Percentiles rank a stretch among this genome's conserved stretches.
These are phyloP conservation scores for Pithys albifrons DNA, from an alignment of 2,113 vertebrate genomes.

Conservation along the genomic window DNA sequence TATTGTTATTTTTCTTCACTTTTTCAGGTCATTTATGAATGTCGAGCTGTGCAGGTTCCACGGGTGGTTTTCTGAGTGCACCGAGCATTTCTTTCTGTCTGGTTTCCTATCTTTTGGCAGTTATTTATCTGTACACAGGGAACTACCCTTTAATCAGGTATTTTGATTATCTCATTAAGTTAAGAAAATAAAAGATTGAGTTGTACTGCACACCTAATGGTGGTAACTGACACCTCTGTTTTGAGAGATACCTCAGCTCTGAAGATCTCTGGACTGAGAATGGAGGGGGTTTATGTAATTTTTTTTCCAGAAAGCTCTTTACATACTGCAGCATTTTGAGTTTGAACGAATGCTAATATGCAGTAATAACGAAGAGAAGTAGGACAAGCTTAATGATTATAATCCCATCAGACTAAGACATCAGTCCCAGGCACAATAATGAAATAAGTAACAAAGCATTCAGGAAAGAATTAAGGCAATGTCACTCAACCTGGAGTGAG, in stretches of 20 bases:
- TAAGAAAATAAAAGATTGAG: neutral
- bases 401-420: slow-evolving; percentile 52
- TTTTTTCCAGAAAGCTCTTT: slow-evolving; percentile 1
- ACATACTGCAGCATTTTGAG: neutral
- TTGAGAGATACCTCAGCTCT: neutral
- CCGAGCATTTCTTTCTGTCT: neutral
- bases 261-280: neutral
- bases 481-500: neutral
- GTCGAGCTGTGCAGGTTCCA: neutral
- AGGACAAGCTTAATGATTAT: slow-evolving; percentile 42
- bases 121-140: neutral
- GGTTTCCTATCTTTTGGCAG: neutral
- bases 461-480: slow-evolving; percentile 12
- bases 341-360: neutral
- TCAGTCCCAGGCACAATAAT: slow-evolving; percentile 49
- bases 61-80: neutral
- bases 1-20: neutral
- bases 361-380: slow-evolving; percentile 20
- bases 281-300: neutral
- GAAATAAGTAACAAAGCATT: slow-evolving; percentile 30
- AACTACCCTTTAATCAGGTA: neutral
- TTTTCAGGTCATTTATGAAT: neutral
- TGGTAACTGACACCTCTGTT: neutral
- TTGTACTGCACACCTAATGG: neutral
- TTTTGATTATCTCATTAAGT: neutral